Base-by-base conservation (phyloP, 2,113 vertebrate species). In the Datnioides undecimradiatus region DNA sequence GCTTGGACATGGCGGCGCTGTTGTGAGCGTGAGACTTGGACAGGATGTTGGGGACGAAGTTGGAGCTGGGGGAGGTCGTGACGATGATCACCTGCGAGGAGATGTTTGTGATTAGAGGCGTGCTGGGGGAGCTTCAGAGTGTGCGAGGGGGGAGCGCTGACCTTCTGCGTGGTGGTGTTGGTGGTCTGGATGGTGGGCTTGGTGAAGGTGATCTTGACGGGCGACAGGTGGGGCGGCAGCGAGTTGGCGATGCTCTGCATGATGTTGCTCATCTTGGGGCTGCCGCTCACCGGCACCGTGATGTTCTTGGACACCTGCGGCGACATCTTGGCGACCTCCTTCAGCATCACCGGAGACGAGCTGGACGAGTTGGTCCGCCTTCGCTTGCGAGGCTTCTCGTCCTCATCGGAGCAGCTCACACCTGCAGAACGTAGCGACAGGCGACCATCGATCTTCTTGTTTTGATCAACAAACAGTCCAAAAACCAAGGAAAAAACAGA, bases 191-290 rank as follows among this genome's bases (percentile, higher is more conserved):
- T 98, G 72, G 96, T 96, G 52, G 98, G 98, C 79, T 99, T 99
- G 82, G 97, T 98, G 93, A 99, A 99, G 89, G 98, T 99, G 93
- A 99, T 99, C 95, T 99, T 99, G 77, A 99, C 97, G 7, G 98
- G 98, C 57, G 98, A 99, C 95, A 99, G 97, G 93, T 99, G 98
- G 0, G 97, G 97, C 0, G 98, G 98, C 66, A 99, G 93, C 16
- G 98, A 99, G 94, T 98, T 99, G 91, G 98, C 98, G 72, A 99
- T 99, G 93, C 98, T 99, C 93, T 99, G 98, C 97, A 99, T 99
- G 80, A 99, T 98, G 93, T 97, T 99, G 94, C 97, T 99, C 96
- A 99, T 99, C 95, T 99, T 99, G 79, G 98, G 98, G 93, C 97
- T 97, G 88, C 95, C 95, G 82, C 97, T 96, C 81, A 98, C 95